Evolutionary conservation across 2,113 vertebrate genomes (phyloP), one percentile per base, ranked within the genome.

Genomic region (Cyanoderma ruficeps): DNA sequence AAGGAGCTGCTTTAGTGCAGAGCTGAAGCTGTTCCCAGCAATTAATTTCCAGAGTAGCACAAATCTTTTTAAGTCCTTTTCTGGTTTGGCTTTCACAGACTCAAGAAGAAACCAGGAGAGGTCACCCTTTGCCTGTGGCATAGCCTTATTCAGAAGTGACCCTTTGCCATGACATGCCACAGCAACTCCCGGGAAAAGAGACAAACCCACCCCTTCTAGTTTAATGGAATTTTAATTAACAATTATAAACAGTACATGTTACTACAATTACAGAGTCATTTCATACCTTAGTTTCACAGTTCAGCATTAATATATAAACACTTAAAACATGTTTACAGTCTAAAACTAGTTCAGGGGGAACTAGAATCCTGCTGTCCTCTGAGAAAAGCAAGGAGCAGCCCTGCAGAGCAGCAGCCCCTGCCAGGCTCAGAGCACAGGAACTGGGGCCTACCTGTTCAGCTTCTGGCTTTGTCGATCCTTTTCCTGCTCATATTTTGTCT

Each of bases 401-500:
- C n/a, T 60, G n/a, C n/a, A 60, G 35, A 25, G 57, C 35, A 39
- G 39, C 39, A 23, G 15, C 47, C 41, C 10, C 6, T 5, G 15
- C 0, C 35, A 95, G 83, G 44, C 89, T 50, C 27, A 78, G 90
- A 67, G 85, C 33, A 69, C 41, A 83, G 17, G 13, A 93, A 64
- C 59, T n/a, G 55, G 63, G 35, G 11, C 20, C 1, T 55, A 99
- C 99, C 99, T 99, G 98, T 98, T 99, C 95, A 99, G 97, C 95
- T 99, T 99, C 97, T 99, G 99, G 96, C 96, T 99, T 95, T 99
- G 99, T 50, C 99, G 87, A 95, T 99, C 99, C 95, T 99, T 99
- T 88, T 99, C 99, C 98, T 99, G 99, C 96, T 99, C 99, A 6
- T 99, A 99, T 85, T 99, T 98, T 33, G 98, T 99, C 97, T 99